Percentiles rank a stretch among this genome's conserved stretches.
Evolutionary conservation across 2,888 invertebrate genomes (phyloP).

Genomic region (Chaetoderma sp.): DNA sequence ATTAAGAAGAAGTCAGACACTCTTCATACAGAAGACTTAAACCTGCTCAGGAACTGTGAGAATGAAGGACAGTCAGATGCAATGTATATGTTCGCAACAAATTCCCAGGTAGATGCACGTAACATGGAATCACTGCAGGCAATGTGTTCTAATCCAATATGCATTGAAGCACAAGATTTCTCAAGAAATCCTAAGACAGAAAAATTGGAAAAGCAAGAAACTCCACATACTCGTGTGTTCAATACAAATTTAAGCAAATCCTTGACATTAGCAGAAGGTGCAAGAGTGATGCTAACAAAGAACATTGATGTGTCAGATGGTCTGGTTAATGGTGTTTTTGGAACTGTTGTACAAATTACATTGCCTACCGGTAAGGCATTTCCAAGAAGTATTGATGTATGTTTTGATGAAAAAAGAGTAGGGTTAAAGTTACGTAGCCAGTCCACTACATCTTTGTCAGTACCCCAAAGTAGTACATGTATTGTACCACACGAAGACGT

Average conservation of each 20-base stretch:
- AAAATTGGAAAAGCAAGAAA: conserved; percentile 1
- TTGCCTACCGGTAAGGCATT: neutral
- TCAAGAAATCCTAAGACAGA: conserved; percentile 17
- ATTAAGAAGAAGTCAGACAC: conserved; percentile 11
- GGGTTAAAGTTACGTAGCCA: conserved; percentile 3
- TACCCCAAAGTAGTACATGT: neutral
- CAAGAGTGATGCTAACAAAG: conserved; percentile 12
- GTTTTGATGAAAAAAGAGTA: conserved; percentile 19
- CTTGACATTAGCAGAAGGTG: conserved; percentile 7
- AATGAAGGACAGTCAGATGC: conserved; percentile 13
- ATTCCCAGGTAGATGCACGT: conserved; percentile 16
- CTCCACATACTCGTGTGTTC: neutral
- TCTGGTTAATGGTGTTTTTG: conserved; percentile 21
- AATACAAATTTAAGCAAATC: neutral
- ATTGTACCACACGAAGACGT: conserved; percentile 8
- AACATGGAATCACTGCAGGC: conserved; percentile 10
- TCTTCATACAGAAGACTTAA: neutral
- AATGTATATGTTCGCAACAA: conserved; percentile 26
- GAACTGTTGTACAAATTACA: conserved; percentile 6
- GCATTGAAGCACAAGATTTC: conserved; percentile 19
- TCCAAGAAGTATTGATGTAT: conserved; percentile 2
- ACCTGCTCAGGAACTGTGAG: conserved; percentile 6
- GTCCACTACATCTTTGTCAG: neutral
- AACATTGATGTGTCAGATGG: conserved; percentile 15
- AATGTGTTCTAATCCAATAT: conserved; percentile 1